Base-by-base conservation (phyloP, 2,797 vertebrate species). In the Otus scops region DNA sequence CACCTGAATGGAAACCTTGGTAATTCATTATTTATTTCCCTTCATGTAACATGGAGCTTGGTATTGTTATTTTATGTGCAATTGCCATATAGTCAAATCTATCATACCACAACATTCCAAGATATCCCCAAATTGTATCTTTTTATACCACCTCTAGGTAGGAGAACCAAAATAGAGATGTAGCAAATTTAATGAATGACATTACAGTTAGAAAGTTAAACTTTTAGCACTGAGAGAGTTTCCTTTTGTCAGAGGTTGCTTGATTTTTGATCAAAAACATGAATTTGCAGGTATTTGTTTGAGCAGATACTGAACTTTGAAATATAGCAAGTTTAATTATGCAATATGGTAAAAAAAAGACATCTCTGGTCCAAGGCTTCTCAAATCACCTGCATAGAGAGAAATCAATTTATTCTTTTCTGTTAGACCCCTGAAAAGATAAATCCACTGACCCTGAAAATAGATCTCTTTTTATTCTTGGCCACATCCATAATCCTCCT, bases 381-480 rank as follows among this genome's bases (percentile, higher is more conserved):
- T 73, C 50, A 59, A 69, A 79, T 94, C 70, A 57, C 36, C n/a
- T 63, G 11, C 68, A 27, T 6, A 68, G 39, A 51, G 28, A 50
- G 27, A 92, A 95, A 79, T 84, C 18, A 69, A 74, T 93, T 70
- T 75, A 54, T 83, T 89, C 73, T 80, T 88, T 94, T 63, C 69
- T 96, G 53, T 83, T 92, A 63, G 77, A 85, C n/a, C 22, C 79
- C 36, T 69, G 63, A 80, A 90, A 84, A 93, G 85, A 93, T 89
- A 97, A 96, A 97, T 69, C 80, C 97, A 96, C 70, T 98, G 97
- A 98, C 96, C 97, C 96, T 95, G 96, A 98, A 98, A 98, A 98
- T 95, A 84, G 61, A 83, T 82, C 41, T 88, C 60, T 87, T 32
- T 92, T 93, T 92, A 95, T 93, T 96, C 93, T 91, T 82, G 45